A percentile compares a stretch with the other conserved stretches of the same genome.
Evolutionary conservation across 2,113 vertebrate genomes (phyloP).

Genomic region (Rutilus rutilus): DNA sequence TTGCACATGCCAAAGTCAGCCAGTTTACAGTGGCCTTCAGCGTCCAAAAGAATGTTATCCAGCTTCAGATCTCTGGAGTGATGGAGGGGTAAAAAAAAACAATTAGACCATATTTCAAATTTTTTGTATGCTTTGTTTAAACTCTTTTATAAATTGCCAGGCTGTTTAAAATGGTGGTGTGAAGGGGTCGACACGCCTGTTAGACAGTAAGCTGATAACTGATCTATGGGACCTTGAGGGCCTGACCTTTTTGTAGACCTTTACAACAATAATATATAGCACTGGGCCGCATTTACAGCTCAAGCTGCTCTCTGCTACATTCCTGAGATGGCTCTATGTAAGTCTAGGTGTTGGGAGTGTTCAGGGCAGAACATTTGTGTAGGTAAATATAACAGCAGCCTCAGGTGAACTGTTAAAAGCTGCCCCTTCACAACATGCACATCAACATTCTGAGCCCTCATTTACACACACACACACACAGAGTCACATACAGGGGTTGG

Average conservation of each 20-base stretch:
- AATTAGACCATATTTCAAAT: neutral
- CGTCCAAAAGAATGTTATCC: conserved; percentile 98
- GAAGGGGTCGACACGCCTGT: neutral
- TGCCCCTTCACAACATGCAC: neutral
- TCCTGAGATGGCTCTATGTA: neutral
- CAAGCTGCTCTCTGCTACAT: conserved; percentile 2
- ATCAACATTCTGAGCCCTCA: neutral
- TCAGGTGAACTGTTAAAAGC: neutral
- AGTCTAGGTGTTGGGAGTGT: neutral
- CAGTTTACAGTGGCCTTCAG: conserved; percentile 98
- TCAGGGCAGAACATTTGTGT: conserved; percentile 6
- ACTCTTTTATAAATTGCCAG: neutral
- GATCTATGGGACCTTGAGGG: conserved; percentile 28
- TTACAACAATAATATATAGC: conserved; percentile 13
- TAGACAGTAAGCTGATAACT: conserved; percentile 27
- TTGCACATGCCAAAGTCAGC: conserved; percentile 99
- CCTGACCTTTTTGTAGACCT: neutral
- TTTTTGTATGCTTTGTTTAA: neutral
- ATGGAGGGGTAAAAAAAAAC: conserved; percentile 68
- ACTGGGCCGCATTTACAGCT: neutral
- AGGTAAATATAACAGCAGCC: neutral
- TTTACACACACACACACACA: too few species aligned
- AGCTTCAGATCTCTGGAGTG: conserved; percentile 94
- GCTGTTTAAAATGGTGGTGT: neutral
- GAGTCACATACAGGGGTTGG: too few species aligned